Evolutionary conservation across 2,113 vertebrate species (phyloP).

Genomic region (Platycercus adscitus): DNA sequence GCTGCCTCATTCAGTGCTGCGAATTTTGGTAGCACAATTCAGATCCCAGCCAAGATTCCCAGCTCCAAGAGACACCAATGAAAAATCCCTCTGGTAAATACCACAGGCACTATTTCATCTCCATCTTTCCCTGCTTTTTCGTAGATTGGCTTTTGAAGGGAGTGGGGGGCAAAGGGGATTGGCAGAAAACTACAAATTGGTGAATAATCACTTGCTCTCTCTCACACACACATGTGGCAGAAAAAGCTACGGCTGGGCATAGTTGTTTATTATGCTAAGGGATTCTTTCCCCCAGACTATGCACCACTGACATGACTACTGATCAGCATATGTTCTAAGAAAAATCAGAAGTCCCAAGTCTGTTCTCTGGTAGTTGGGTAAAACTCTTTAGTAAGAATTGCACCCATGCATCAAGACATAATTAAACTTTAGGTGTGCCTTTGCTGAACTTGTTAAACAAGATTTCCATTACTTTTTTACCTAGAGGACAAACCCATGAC

Average conservation of each 20-base stretch:
- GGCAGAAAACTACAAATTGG: not conserved
- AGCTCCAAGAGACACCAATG: not conserved
- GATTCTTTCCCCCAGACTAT: not conserved
- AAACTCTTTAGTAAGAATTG: not conserved
- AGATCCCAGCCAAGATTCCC: not conserved
- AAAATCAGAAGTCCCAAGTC: not conserved
- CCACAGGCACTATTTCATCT: not conserved
- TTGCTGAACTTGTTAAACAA: conserved; percentile 71
- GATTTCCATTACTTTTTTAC: conserved; percentile 66
- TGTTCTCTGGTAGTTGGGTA: not conserved
- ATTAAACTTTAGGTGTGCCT: conserved; percentile 68
- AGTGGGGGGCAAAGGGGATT: not conserved
- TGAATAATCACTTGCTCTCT: not conserved
- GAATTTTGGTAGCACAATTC: not conserved
- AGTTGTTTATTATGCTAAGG: not conserved
- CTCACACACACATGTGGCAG: not conserved
- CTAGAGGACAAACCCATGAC: conserved; percentile 68
- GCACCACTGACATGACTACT: not conserved
- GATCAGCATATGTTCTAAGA: not conserved
- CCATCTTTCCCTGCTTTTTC: not conserved
- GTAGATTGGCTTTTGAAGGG: not conserved
- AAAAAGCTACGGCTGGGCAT: not conserved
- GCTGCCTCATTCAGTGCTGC: not conserved
- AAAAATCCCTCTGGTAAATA: not conserved
- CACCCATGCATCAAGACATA: not conserved